These are phyloP conservation scores for Ips nitidus DNA, from an alignment of 1,140 invertebrate genomes.

Conservation along the genomic window DNA sequence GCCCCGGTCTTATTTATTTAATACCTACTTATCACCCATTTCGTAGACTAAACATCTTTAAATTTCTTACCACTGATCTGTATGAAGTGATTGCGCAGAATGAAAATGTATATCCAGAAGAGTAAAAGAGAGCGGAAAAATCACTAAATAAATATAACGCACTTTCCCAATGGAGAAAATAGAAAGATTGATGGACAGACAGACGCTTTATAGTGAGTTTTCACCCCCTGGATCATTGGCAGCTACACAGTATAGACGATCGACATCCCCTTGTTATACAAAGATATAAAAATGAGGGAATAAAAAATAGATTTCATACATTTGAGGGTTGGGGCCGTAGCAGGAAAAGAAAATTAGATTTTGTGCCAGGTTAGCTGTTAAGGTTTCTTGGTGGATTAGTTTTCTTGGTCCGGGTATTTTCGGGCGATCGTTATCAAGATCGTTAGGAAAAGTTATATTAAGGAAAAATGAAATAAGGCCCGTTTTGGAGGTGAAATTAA, in stretches of 20 bases:
- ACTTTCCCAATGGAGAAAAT: background rate
- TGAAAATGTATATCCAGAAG: background rate
- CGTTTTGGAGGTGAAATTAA: slow-evolving; percentile 28
- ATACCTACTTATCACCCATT: slow-evolving; percentile 33
- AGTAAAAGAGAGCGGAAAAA: background rate
- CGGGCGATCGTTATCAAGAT: slow-evolving; percentile 24
- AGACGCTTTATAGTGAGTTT: background rate
- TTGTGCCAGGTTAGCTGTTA: slow-evolving; percentile 29
- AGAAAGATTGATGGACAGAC: background rate
- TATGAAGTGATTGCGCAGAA: too few species aligned
- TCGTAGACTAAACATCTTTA: slow-evolving; percentile 24
- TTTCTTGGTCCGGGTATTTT: slow-evolving; percentile 18
- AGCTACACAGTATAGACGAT: background rate
- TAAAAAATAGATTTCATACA: slow-evolving; percentile 30
- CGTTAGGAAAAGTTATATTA: slow-evolving; percentile 32
- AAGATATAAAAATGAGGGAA: slow-evolving; percentile 13
- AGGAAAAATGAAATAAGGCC: slow-evolving; percentile 25
- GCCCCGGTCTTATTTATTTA: slow-evolving; percentile 30
- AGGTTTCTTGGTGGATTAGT: slow-evolving; percentile 20
- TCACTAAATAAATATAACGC: too few species aligned
- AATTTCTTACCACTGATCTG: too few species aligned
- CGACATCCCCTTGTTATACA: slow-evolving; percentile 13
- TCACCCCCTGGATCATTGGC: background rate
- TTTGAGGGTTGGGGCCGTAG: slow-evolving; percentile 15
- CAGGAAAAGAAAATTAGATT: slow-evolving; percentile 25